A percentile compares a stretch with the other conserved stretches of the same genome.
phyloP scores from a whole-genome alignment of 2,888 invertebrate species.

The Phasia obesa region DNA sequence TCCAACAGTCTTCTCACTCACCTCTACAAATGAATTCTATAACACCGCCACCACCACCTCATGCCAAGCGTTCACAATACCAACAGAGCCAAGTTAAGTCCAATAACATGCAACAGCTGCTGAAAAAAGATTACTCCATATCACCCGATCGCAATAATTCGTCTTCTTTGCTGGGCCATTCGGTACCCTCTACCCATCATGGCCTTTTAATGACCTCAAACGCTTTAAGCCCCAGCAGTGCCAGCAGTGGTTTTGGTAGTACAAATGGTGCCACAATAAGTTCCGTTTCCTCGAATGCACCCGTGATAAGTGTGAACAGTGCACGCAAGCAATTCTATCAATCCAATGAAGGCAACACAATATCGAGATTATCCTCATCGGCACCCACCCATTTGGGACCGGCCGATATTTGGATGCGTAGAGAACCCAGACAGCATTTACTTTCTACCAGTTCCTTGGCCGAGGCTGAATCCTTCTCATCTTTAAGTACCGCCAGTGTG shows the following conservation, averaged over 20 bases:
- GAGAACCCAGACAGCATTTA: conserved; percentile 93
- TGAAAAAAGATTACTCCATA: conserved; percentile 86
- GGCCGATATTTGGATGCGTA: conserved; percentile 93
- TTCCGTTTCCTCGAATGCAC: conserved; percentile 50
- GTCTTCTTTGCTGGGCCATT: conserved; percentile 84
- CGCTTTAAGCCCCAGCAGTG: conserved; percentile 79
- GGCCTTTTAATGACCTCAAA: conserved; percentile 82
- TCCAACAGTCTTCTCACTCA: conserved; percentile 83
- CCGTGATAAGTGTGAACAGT: conserved; percentile 68
- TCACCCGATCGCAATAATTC: conserved; percentile 83
- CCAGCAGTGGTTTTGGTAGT: conserved; percentile 81
- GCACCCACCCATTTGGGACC: conserved; percentile 91
- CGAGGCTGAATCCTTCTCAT: conserved; percentile 93
- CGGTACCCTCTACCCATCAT: conserved; percentile 85
- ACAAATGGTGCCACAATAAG: conserved; percentile 74
- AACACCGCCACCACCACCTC: conserved; percentile 81
- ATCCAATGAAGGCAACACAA: conserved; percentile 76
- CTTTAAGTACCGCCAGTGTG: conserved; percentile 91
- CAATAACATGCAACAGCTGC: conserved; percentile 82
- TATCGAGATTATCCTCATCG: conserved; percentile 91
- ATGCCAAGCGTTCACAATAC: conserved; percentile 79
- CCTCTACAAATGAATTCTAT: conserved; percentile 80
- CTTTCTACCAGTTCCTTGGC: conserved; percentile 92
- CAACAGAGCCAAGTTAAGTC: conserved; percentile 78
- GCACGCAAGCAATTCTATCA: conserved; percentile 77